Evolutionary conservation across 2,888 invertebrate genomes (phyloP).

Genomic region (Sinodicranocentrus sp.): DNA sequence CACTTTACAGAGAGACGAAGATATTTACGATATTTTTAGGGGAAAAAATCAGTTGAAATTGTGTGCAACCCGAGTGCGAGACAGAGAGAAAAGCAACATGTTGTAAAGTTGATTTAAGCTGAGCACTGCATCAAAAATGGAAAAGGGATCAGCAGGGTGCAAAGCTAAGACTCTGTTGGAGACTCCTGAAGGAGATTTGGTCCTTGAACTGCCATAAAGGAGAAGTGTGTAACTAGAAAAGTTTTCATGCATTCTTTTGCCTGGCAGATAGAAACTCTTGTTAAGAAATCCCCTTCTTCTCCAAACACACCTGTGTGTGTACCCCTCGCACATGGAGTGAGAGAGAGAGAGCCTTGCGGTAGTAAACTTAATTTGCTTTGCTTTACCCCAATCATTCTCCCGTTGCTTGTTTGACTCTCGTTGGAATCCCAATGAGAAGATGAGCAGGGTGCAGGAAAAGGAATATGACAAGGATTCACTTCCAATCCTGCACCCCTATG

Average conservation of each 20-base stretch:
- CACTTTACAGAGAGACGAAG: neutral
- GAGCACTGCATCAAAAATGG: slow-evolving; percentile 63
- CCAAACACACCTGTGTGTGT: no score
- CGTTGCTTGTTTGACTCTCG: no score
- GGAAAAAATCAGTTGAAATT: neutral
- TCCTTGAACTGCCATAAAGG: slow-evolving; percentile 75
- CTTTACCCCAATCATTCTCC: no score
- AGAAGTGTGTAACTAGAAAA: slow-evolving; percentile 30
- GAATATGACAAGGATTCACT: no score
- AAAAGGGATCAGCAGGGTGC: slow-evolving; percentile 76
- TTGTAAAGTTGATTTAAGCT: slow-evolving; percentile 7
- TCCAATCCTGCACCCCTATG: no score
- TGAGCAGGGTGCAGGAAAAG: no score
- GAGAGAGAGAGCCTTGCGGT: no score
- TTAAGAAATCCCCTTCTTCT: no score
- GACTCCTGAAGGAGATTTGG: slow-evolving; percentile 74
- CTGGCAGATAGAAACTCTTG: neutral
- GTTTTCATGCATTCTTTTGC: slow-evolving; percentile 19
- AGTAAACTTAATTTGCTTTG: no score
- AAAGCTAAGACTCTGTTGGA: slow-evolving; percentile 75
- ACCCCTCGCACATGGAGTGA: no score
- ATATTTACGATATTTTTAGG: slow-evolving; percentile 1
- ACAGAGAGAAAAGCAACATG: neutral
- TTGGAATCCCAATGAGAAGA: no score
- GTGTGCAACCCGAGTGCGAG: neutral